phyloP scores from a whole-genome alignment of 1,140 invertebrate species.

The Maconellicoccus hirsutus region DNA sequence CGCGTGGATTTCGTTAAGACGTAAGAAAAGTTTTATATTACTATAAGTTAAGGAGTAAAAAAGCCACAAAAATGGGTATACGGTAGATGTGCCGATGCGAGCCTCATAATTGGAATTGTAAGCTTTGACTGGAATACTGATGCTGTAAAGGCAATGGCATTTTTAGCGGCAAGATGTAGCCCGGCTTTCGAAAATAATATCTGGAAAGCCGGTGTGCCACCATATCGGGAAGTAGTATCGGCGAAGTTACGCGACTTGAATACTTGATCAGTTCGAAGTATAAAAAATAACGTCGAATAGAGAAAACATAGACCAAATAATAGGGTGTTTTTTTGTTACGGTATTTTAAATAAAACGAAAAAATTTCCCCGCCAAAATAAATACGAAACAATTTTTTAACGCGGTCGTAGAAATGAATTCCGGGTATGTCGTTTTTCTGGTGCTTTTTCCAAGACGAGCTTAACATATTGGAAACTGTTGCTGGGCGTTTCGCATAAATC shows the following conservation, averaged over 20 bases:
- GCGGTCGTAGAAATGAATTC: too few relatives aligned
- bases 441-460: too few relatives aligned
- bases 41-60: neutral
- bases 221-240: conserved; percentile 20
- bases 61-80: conserved; percentile 14
- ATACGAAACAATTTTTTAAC: too few relatives aligned
- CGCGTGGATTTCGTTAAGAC: conserved; percentile 6
- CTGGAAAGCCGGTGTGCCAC: neutral
- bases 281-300: too few relatives aligned
- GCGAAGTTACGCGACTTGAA: conserved; percentile 9
- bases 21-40: conserved; percentile 10
- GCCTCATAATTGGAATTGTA: conserved; percentile 22
- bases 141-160: neutral
- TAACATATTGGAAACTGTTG: conserved; percentile 1
- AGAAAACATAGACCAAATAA: too few relatives aligned
- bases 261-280: neutral
- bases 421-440: too few relatives aligned
- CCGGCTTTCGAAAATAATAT: conserved; percentile 15
- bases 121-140: conserved; percentile 18
- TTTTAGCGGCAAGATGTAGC: neutral
- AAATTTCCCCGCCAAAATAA: too few relatives aligned
- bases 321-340: too few relatives aligned
- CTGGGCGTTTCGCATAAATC: neutral
- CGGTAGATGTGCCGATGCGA: neutral
- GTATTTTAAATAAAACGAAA: too few relatives aligned